Base-by-base conservation (phyloP, 1,140 invertebrate genomes). In the Cherax quadricarinatus region DNA sequence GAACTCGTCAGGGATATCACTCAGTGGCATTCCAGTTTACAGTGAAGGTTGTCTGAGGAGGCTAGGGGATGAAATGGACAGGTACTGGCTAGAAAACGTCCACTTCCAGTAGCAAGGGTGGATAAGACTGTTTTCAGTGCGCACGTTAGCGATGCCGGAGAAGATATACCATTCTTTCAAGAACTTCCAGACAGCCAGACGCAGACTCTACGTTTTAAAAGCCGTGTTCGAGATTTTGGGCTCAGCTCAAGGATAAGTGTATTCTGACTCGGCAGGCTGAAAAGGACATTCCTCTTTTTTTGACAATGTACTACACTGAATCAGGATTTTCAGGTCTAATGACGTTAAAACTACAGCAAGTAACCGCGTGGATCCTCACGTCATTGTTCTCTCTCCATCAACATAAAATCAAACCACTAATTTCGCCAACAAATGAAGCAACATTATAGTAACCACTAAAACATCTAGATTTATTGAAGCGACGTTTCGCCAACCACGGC, bases 101-200 rank as follows among this genome's bases (percentile, higher is more conserved):
- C 24, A 73, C 49, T 3, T 73, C n/a, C 24, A 73, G 30, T 4
- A 87, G 24, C 62, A 87, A 7, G 73, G 85, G 62, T 87, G 60
- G 85, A 49, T 87, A 73, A 87, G 85, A 51, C 73, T 87, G 21
- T 3, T 73, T 87, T 87, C 49, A 21, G 24, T 87, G 66, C 75
- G 5, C n/a, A 49, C 49, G 24, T 78, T 14, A 87, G 66, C 48
- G 62, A 75, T 51, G 3, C 48, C 73, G 85, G 4, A n/a, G 30
- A 49, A n/a, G 62, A 4, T 87, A 87, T 73, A 41, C 85, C n/a
- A 48, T 62, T 30, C 70, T 87, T 87, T 87, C 41, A 62, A 85
- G 66, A 87, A 87, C 85, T 87, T 87, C 48, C 51, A 24, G 62
- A 87, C 62, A 87, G 49, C 75, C 53, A 62, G 49, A 49, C 62